phyloP scores from a whole-genome alignment of 2,113 vertebrate species.

The Halcyon malimbica region DNA sequence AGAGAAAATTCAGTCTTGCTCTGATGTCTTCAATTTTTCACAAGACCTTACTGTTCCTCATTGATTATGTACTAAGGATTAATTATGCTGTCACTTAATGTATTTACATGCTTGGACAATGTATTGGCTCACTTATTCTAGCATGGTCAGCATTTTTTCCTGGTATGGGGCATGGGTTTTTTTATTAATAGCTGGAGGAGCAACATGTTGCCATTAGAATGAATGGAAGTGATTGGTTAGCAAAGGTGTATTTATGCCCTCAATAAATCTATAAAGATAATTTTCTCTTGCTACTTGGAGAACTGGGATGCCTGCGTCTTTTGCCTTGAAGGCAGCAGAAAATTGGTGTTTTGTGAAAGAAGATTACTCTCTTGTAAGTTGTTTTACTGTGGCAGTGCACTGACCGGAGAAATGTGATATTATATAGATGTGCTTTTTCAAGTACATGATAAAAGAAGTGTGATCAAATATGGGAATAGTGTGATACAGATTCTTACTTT shows the following conservation, averaged over 20 bases:
- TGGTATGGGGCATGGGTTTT: neutral
- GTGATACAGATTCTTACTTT: neutral
- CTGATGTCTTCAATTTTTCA: constrained; percentile 58
- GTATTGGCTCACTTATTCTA: constrained; percentile 49
- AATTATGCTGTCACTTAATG: constrained; percentile 72
- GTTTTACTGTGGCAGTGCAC: neutral
- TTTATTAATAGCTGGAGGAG: constrained; percentile 15
- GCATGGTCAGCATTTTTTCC: neutral
- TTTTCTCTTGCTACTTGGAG: neutral
- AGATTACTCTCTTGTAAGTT: neutral
- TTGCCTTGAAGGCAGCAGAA: constrained; percentile 25
- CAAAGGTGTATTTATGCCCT: neutral
- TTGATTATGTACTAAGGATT: constrained; percentile 74
- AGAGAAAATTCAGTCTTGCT: constrained; percentile 61
- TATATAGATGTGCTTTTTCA: neutral
- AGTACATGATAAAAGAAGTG: neutral
- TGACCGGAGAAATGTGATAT: neutral
- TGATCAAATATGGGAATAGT: neutral
- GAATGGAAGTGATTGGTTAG: neutral
- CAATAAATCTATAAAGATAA: neutral
- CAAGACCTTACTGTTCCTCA: constrained; percentile 60
- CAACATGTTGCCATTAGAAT: neutral
- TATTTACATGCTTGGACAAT: constrained; percentile 63
- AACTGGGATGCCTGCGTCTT: neutral
- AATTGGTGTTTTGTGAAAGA: neutral